Evolutionary conservation across 2,888 invertebrate genomes (phyloP), one percentile per base, ranked within the genome.

Genomic region (Nowickia ferox): DNA sequence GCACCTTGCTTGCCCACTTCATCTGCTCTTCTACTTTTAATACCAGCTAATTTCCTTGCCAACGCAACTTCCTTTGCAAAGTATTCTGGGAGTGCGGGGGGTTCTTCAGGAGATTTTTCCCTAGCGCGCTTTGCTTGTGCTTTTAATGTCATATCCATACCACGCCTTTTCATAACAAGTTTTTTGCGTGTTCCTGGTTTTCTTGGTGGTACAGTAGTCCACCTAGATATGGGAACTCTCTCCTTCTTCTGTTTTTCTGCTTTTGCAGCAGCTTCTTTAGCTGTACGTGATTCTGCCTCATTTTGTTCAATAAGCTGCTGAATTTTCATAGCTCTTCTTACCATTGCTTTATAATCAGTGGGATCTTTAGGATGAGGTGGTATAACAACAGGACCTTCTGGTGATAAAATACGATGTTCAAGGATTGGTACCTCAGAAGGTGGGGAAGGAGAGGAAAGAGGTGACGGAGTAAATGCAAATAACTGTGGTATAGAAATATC

Each of bases 321-420:
- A 38, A 84, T 84, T 77, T 77, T 77, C n/a, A 68, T 80, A 48
- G 80, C 69, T 72, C 75, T 80, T 59, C 59, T 76, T 10, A 51
- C 38, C 53, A 84, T 84, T 11, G 66, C n/a, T 59, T 55, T 71
- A 22, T n/a, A 84, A 22, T 84, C 76, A 0, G 22, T 59, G 9
- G 76, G 80, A 57, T 84, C 71, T 66, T 42, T 66, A 0, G 84
- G 80, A 66, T 80, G 71, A 19, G 44, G 9, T 15, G 80, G 76
- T 42, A 84, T 51, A 19, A 69, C 55, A 61, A 65, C 51, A 0
- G 80, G 71, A 15, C 68, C 48, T 57, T 77, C 84, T 1, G 71
- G 76, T 22, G 80, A 68, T 4, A n/a, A 68, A 38, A 55, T 22
- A 9, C 77, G 84, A 17, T 65, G 38, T n/a, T n/a, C 72, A 9